Conservation (phyloP, 2,113 vertebrate genomes). For the Cairina moschata region DNA sequence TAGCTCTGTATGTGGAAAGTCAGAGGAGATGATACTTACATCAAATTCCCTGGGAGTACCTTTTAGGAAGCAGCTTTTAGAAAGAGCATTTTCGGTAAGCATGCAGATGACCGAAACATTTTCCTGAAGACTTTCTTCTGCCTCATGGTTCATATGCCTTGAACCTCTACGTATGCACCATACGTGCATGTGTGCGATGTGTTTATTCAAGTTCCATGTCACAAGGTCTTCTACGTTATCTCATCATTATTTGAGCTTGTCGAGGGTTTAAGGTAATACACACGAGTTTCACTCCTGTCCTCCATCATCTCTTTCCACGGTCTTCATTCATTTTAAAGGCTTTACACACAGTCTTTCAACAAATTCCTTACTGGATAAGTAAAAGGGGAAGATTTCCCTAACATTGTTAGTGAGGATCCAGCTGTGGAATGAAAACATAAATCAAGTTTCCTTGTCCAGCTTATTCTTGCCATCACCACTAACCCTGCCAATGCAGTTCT, state of each 20-base stretch:
- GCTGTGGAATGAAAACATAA: background rate
- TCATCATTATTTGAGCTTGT: background rate
- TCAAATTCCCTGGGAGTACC: background rate
- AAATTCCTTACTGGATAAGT: background rate
- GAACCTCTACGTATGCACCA: rapidly evolving
- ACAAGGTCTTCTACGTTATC: background rate
- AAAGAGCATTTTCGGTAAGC: background rate
- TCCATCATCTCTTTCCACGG: background rate
- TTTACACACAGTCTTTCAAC: background rate
- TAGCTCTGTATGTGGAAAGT: background rate
- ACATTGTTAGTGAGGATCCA: background rate
- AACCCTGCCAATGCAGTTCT: background rate
- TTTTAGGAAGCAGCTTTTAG: background rate
- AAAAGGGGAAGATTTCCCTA: conserved; percentile 5
- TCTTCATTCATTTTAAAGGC: background rate
- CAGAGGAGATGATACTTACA: background rate
- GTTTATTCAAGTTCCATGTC: background rate
- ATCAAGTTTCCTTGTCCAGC: background rate
- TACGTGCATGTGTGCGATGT: rapidly evolving
- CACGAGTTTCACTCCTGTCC: background rate
- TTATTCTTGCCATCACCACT: background rate
- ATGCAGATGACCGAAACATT: background rate
- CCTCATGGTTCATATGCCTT: rapidly evolving
- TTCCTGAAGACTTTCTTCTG: background rate
- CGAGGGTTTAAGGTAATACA: background rate